Percentiles rank a stretch among this genome's conserved stretches.
Evolutionary conservation across 2,113 vertebrate species (phyloP).

Genomic region (Pardalotus punctatus): DNA sequence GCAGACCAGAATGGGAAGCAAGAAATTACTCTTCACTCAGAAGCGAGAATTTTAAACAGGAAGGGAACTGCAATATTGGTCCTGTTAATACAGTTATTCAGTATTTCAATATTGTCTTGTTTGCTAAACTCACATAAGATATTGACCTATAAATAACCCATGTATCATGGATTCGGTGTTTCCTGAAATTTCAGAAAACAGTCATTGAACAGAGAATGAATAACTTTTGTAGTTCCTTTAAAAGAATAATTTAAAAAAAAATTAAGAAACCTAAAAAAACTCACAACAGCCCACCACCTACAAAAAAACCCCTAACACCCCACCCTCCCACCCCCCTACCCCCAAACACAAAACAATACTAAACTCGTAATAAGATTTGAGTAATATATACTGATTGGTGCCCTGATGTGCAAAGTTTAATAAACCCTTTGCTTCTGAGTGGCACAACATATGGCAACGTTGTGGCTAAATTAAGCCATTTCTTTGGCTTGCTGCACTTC

Average conservation of each 20-base stretch:
- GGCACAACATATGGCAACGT: not conserved
- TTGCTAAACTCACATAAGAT: not conserved
- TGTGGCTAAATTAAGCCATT: not conserved
- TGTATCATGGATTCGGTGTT: not conserved
- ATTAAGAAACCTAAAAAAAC: not conserved
- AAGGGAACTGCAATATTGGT: not conserved
- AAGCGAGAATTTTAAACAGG: not conserved
- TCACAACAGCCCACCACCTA: accelerated
- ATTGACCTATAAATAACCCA: not conserved
- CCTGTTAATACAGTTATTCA: not conserved
- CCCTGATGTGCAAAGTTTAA: not conserved
- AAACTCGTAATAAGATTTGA: not conserved
- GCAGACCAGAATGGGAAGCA: not conserved
- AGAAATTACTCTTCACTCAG: not conserved
- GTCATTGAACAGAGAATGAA: not conserved
- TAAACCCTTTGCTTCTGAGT: not conserved
- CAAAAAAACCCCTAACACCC: not conserved
- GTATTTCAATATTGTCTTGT: not conserved
- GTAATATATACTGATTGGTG: not conserved
- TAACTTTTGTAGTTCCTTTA: not conserved
- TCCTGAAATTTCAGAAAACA: not conserved
- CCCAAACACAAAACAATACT: not conserved
- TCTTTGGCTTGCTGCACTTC: not conserved
- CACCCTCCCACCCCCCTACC: no score
- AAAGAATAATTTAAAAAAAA: not conserved